A percentile compares a stretch with the other conserved stretches of the same genome.
Conservation (phyloP, 1,140 invertebrate genomes). For the Leptopilina clavipes region DNA sequence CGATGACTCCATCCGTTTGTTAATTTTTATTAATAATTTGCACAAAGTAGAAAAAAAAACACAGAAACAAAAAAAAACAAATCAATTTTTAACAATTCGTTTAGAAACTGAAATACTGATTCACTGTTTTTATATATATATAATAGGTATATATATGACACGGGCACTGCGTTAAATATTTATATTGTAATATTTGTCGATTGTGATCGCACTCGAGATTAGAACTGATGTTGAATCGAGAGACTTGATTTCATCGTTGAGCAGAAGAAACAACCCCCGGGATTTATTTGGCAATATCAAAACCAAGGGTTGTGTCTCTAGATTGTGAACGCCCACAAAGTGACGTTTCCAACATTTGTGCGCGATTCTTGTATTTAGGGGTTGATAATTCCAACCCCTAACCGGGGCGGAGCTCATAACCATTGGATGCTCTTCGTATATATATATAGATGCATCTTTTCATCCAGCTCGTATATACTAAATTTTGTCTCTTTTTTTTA, state of each 20-base stretch:
- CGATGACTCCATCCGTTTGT: conserved; percentile 36
- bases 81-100: neutral
- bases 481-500: neutral
- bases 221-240: conserved; percentile 52
- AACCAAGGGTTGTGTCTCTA: conserved; percentile 59
- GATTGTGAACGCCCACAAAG: conserved; percentile 61
- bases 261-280: conserved; percentile 49
- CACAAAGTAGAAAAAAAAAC: neutral
- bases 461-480: neutral
- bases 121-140: neutral
- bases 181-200: conserved; percentile 36
- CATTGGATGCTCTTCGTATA: conserved; percentile 1
- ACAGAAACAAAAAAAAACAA: neutral
- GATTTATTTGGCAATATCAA: conserved; percentile 27
- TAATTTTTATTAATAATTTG: conserved; percentile 34
- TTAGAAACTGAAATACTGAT: neutral
- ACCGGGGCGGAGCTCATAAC: conserved; percentile 56
- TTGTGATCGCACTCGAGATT: conserved; percentile 5
- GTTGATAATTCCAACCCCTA: conserved; percentile 50
- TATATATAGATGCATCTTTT: neutral
- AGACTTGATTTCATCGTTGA: conserved; percentile 61
- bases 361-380: conserved; percentile 57
- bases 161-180: neutral
- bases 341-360: conserved; percentile 63
- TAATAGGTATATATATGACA: no score